phyloP scores from a whole-genome alignment of 2,113 vertebrate species.

The Mus spicilegus region DNA sequence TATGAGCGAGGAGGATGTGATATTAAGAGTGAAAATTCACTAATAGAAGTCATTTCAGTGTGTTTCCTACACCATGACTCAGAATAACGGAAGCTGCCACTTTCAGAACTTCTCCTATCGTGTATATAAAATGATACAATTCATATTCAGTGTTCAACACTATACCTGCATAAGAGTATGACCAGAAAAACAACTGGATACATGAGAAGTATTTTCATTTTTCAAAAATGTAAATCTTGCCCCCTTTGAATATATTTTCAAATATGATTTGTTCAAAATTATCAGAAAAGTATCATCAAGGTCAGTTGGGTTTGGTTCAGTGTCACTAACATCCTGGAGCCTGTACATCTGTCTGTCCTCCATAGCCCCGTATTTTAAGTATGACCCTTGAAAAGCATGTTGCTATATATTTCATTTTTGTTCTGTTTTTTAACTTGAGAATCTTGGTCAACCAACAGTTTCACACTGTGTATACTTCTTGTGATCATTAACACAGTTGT shows the following conservation, averaged over 20 bases:
- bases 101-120: neutral
- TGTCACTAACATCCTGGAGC: neutral
- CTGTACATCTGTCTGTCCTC: neutral
- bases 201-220: neutral
- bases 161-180: neutral
- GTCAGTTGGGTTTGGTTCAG: neutral
- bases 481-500: neutral
- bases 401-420: neutral
- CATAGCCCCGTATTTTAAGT: neutral
- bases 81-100: neutral
- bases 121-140: neutral
- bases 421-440: neutral
- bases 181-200: constrained; percentile 15
- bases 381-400: neutral
- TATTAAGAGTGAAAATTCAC: constrained; percentile 5
- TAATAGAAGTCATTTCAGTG: neutral
- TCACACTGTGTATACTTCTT: neutral
- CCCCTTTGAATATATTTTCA: neutral
- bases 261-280: neutral
- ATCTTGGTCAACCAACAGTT: neutral
- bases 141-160: neutral
- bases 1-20: neutral
- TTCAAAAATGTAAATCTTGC: neutral
- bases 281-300: neutral
- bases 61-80: neutral